A percentile compares a stretch with the other conserved stretches of the same genome.
phyloP scores from a whole-genome alignment of 2,888 invertebrate species.

The Pseudoips prasinana region DNA sequence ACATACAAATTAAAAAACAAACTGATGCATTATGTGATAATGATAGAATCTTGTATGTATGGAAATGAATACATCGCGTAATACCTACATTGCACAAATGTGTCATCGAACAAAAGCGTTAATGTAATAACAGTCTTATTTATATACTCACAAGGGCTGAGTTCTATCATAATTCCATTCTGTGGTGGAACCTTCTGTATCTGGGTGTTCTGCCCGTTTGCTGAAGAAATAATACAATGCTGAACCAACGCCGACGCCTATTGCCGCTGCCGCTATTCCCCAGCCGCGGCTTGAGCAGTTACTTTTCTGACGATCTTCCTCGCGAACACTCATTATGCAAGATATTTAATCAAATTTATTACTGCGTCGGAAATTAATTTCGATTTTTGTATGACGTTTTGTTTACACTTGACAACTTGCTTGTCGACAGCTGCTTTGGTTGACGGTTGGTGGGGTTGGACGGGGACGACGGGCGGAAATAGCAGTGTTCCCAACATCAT shows the following conservation, averaged over 20 bases:
- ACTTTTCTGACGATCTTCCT: constrained; percentile 58
- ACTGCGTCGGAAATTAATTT: constrained; percentile 15
- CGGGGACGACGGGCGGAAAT: too few relatives aligned
- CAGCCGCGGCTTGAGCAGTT: constrained; percentile 61
- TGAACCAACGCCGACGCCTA: constrained; percentile 71
- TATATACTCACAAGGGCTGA: constrained; percentile 47
- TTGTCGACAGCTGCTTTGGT: constrained; percentile 1
- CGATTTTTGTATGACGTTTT: constrained; percentile 6
- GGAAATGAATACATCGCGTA: background rate
- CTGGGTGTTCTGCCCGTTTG: constrained; percentile 55
- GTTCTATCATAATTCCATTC: constrained; percentile 49
- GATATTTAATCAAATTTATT: constrained; percentile 21
- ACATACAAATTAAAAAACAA: constrained; percentile 12
- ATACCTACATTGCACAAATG: constrained; percentile 16
- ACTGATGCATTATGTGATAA: background rate
- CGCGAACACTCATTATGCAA: constrained; percentile 61
- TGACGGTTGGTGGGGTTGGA: background rate
- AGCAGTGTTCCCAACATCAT: too few relatives aligned
- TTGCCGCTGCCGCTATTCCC: constrained; percentile 65
- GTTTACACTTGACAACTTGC: constrained; percentile 1
- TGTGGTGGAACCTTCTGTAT: constrained; percentile 54
- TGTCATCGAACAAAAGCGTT: constrained; percentile 19
- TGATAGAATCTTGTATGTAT: background rate
- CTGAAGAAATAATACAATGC: constrained; percentile 71
- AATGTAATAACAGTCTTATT: constrained; percentile 20